phyloP scores from a whole-genome alignment of 2,797 vertebrate genomes.

The Clarias fuscus region DNA sequence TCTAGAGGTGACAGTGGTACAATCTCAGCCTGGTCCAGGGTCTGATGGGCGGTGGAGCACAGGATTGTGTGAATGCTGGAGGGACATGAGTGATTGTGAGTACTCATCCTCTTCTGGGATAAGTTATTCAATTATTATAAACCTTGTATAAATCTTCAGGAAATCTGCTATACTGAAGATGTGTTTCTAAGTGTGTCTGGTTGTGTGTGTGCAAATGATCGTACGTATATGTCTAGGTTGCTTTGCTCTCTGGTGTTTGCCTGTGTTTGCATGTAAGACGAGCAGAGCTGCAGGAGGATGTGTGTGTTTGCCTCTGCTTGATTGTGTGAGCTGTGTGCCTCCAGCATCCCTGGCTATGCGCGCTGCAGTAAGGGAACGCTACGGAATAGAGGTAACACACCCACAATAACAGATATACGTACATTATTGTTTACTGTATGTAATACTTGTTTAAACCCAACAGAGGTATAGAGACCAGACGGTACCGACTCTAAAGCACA shows the following conservation, averaged over 20 bases:
- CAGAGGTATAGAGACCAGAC: background rate
- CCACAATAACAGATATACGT: background rate
- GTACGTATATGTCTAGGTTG: slow-evolving; percentile 63
- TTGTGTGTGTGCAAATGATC: slow-evolving; percentile 11
- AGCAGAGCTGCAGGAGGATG: slow-evolving; percentile 65
- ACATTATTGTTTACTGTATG: background rate
- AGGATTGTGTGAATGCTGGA: slow-evolving; percentile 75
- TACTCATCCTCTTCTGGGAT: slow-evolving; percentile 26
- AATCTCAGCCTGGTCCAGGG: slow-evolving; percentile 54
- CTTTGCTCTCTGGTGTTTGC: slow-evolving; percentile 75
- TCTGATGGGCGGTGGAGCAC: slow-evolving; percentile 69
- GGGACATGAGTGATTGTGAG: slow-evolving; percentile 75
- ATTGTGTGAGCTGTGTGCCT: slow-evolving; percentile 69
- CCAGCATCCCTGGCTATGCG: slow-evolving; percentile 72
- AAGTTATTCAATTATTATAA: too few species aligned
- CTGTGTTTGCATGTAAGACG: slow-evolving; percentile 73
- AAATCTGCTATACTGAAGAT: background rate
- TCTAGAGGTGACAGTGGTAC: slow-evolving; percentile 55
- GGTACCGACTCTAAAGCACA: background rate
- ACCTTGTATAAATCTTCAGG: background rate
- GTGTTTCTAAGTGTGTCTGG: background rate
- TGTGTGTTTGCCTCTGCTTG: slow-evolving; percentile 70
- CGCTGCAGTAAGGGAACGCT: slow-evolving; percentile 68
- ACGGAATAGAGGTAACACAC: slow-evolving; percentile 67
- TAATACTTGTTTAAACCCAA: background rate